phyloP scores from a whole-genome alignment of 92 coral and sea anemone genomes.

The Meandrina meandrites region DNA sequence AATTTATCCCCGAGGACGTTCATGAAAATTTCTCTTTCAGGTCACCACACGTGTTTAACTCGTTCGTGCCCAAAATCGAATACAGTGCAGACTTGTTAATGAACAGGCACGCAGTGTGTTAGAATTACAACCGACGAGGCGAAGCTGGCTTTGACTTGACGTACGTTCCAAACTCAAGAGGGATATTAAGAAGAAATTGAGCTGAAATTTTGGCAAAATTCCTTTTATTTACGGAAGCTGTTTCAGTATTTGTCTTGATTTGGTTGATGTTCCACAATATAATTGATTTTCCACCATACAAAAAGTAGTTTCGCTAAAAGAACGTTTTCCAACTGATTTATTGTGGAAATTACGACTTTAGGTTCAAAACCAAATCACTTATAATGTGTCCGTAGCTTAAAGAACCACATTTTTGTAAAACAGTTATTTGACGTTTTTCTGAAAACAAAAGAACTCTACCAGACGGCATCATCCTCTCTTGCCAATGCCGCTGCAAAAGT shows the following conservation, averaged over 20 bases:
- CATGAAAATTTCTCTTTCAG: background rate
- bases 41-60: background rate
- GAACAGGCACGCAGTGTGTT: background rate
- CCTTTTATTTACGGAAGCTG: background rate
- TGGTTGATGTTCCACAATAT: background rate
- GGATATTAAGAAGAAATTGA: background rate
- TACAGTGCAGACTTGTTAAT: background rate
- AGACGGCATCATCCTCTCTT: no score
- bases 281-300: background rate
- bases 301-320: background rate
- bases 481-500: background rate
- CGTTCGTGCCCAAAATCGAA: background rate
- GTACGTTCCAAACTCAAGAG: background rate
- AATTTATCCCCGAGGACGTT: background rate
- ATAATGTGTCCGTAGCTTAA: background rate
- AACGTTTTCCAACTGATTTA: background rate
- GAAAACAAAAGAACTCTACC: background rate
- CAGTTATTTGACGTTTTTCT: no score
- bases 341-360: background rate
- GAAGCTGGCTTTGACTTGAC: background rate
- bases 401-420: background rate
- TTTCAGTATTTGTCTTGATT: background rate
- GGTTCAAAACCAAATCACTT: background rate
- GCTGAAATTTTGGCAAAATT: background rate
- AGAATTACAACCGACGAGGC: background rate